phyloP scores from a whole-genome alignment of 2,797 vertebrate genomes.

The Melanotaenia boesemani region DNA sequence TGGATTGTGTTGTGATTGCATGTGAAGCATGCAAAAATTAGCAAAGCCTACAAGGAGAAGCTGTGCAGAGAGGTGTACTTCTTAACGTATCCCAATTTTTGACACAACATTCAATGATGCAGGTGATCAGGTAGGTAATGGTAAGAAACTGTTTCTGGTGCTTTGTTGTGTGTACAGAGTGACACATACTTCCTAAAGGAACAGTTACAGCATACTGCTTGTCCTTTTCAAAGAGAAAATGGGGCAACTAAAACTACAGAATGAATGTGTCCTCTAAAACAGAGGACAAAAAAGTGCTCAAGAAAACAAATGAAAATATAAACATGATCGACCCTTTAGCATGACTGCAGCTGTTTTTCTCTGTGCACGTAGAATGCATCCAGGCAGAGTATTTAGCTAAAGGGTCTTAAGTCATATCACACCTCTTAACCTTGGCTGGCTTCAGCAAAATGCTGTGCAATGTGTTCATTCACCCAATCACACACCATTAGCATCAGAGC shows the following conservation, averaged over 20 bases:
- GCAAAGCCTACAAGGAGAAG: conserved; percentile 20
- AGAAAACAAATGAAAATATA: neutral
- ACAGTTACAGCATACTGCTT: neutral
- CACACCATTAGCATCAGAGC: neutral
- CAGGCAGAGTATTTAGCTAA: neutral
- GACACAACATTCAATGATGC: conserved; percentile 1
- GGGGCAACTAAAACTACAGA: no score
- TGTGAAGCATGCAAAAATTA: conserved; percentile 32
- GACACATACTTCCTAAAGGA: neutral
- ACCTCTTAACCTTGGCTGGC: neutral
- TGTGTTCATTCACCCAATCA: neutral
- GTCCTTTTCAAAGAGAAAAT: no score
- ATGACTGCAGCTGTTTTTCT: neutral
- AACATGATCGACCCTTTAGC: neutral
- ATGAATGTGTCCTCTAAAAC: no score
- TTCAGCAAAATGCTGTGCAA: neutral
- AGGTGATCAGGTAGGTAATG: conserved; percentile 9
- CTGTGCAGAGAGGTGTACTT: conserved; percentile 32
- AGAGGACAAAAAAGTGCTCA: no score
- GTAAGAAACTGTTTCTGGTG: neutral
- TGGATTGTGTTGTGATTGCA: conserved; percentile 33
- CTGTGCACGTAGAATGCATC: neutral
- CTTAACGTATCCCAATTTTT: conserved; percentile 18
- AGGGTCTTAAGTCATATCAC: neutral
- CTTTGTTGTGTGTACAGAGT: neutral